phyloP scores from a whole-genome alignment of 2,797 vertebrate genomes.

The Sternotherus odoratus region DNA sequence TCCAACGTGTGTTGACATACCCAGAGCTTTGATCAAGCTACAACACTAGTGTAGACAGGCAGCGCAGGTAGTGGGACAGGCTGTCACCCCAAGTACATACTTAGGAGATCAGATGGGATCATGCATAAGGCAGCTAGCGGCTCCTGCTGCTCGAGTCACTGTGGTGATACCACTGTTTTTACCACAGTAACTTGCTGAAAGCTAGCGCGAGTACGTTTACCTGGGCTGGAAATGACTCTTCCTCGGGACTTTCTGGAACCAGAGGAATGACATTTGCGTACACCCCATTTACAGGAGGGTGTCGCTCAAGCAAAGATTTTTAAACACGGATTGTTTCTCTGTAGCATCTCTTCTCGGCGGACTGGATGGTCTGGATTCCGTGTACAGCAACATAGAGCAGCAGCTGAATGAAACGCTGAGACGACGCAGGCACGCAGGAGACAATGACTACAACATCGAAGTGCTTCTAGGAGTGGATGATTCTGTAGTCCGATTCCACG shows the following conservation, averaged over 20 bases:
- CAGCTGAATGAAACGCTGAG: constrained; percentile 86
- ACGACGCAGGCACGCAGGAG: constrained; percentile 85
- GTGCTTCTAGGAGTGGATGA: constrained; percentile 97
- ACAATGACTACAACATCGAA: constrained; percentile 94
- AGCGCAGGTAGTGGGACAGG: too few species aligned
- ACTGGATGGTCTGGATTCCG: constrained; percentile 77
- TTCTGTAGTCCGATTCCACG: constrained; percentile 96
- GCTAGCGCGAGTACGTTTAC: neutral
- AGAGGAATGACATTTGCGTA: neutral
- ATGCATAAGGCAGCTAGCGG: too few species aligned
- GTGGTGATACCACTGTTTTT: too few species aligned
- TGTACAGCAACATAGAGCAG: constrained; percentile 70
- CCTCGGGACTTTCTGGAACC: neutral
- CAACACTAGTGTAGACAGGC: neutral
- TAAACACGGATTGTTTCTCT: constrained; percentile 2
- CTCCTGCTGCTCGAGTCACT: too few species aligned
- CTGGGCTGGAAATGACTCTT: neutral
- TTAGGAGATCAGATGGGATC: too few species aligned
- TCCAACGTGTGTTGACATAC: neutral
- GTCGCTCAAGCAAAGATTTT: too few species aligned
- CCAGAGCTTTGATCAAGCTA: neutral
- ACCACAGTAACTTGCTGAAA: too few species aligned
- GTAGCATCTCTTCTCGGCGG: constrained; percentile 76
- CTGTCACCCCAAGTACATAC: too few species aligned
- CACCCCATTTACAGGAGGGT: neutral